phyloP scores from a whole-genome alignment of 2,888 invertebrate species.

The Dioctria rufipes region DNA sequence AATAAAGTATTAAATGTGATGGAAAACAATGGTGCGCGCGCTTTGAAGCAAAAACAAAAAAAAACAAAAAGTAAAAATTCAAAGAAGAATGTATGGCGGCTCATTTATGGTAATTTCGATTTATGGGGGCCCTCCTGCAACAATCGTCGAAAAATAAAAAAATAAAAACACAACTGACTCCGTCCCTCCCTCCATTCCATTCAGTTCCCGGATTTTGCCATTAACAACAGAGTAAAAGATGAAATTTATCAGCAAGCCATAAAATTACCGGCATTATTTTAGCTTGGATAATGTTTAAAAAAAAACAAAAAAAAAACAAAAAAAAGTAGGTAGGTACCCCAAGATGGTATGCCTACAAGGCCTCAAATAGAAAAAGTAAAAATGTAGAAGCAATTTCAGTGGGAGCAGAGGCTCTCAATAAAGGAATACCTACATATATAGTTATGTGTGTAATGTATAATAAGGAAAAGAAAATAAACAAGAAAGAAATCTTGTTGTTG shows the following conservation, averaged over 20 bases:
- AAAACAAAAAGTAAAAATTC: not conserved
- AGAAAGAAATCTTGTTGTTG: not conserved
- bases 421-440: not conserved
- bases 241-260: constrained; percentile 30
- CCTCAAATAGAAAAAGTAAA: constrained; percentile 22
- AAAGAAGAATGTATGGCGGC: not conserved
- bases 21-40: constrained; percentile 35
- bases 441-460: too few relatives aligned
- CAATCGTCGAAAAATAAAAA: not conserved
- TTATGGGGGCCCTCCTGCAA: not conserved
- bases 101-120: constrained; percentile 39
- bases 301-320: not conserved
- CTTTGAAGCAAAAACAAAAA: too few relatives aligned
- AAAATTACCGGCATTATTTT: constrained; percentile 33
- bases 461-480: constrained; percentile 3
- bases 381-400: constrained; percentile 20
- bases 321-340: too few relatives aligned
- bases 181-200: not conserved
- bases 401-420: not conserved
- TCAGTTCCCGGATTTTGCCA: not conserved
- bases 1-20: not conserved
- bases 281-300: not conserved
- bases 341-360: not conserved
- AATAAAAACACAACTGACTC: not conserved
- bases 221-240: not conserved